phyloP scores from a whole-genome alignment of 1,140 invertebrate genomes.

The Pissodes strobi region DNA sequence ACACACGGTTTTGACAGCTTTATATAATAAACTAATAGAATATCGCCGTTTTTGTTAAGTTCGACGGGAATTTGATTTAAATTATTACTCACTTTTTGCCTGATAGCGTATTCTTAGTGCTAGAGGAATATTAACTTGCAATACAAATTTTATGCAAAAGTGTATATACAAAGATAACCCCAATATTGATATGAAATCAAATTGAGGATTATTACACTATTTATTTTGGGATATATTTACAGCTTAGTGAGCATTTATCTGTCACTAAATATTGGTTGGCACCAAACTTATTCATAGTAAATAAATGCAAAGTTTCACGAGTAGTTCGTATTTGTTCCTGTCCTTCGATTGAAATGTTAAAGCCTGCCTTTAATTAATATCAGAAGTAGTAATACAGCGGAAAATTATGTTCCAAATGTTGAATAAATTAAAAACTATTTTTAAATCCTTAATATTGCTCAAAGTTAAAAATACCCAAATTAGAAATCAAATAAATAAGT shows the following conservation, averaged over 20 bases:
- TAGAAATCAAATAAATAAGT: neutral
- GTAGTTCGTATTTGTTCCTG: constrained; percentile 3
- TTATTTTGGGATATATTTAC: constrained; percentile 45
- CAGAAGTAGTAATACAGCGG: neutral
- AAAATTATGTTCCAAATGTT: neutral
- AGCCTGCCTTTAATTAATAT: neutral
- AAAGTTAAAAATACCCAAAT: neutral
- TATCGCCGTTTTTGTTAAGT: no score
- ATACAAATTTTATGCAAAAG: constrained; percentile 38
- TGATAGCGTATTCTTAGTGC: constrained; percentile 18
- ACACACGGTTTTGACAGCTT: no score
- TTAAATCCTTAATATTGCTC: neutral
- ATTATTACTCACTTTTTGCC: constrained; percentile 17
- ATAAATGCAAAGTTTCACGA: constrained; percentile 33
- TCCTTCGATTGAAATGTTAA: neutral
- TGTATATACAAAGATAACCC: constrained; percentile 34
- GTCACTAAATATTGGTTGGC: constrained; percentile 46
- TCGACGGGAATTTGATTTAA: no score
- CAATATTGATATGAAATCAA: constrained; percentile 16
- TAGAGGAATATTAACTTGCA: constrained; percentile 34
- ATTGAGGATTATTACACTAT: constrained; percentile 38
- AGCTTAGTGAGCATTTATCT: constrained; percentile 49
- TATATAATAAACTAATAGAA: no score
- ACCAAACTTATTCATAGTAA: constrained; percentile 39
- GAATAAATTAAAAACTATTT: neutral